A percentile compares a stretch with the other conserved stretches of the same genome.
phyloP scores from a whole-genome alignment of 2,888 invertebrate genomes.

The Sepiola atlantica region DNA sequence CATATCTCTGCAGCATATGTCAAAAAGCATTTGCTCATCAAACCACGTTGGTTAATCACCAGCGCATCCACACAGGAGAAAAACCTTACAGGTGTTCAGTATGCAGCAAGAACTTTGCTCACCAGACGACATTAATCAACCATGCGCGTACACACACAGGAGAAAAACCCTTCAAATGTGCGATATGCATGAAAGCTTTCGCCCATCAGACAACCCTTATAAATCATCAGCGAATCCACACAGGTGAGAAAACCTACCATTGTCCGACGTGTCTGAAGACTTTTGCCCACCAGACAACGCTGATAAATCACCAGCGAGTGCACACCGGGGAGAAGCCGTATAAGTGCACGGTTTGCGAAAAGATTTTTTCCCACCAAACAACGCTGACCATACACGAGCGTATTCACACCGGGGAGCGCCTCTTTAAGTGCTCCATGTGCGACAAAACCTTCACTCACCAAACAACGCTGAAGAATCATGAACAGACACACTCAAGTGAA shows the following conservation, averaged over 20 bases:
- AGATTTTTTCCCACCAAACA: conserved; percentile 42
- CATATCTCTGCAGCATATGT: background rate
- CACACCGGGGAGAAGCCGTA: conserved; percentile 43
- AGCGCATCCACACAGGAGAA: conserved; percentile 33
- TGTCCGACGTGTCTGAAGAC: conserved; percentile 39
- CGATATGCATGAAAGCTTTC: conserved; percentile 37
- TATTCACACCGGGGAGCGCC: conserved; percentile 36
- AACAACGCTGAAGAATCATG: conserved; percentile 32
- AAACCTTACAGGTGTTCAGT: conserved; percentile 40
- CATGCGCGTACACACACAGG: conserved; percentile 35
- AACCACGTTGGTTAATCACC: background rate
- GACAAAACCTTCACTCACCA: conserved; percentile 40
- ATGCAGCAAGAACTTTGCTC: conserved; percentile 39
- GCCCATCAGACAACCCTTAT: conserved; percentile 39
- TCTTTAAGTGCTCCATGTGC: background rate
- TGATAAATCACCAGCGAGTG: conserved; percentile 34
- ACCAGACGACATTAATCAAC: conserved; percentile 36
- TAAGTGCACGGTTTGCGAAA: conserved; percentile 44
- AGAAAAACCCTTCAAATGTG: conserved; percentile 13
- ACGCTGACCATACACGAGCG: conserved; percentile 44
- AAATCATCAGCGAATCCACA: conserved; percentile 36
- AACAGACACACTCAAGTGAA: conserved; percentile 24
- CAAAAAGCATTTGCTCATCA: conserved; percentile 34
- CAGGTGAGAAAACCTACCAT: conserved; percentile 34
- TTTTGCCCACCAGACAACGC: conserved; percentile 35